These are phyloP conservation scores for Drosophila hydei DNA, from an alignment of 1,140 invertebrate genomes.

Conservation along the genomic window DNA sequence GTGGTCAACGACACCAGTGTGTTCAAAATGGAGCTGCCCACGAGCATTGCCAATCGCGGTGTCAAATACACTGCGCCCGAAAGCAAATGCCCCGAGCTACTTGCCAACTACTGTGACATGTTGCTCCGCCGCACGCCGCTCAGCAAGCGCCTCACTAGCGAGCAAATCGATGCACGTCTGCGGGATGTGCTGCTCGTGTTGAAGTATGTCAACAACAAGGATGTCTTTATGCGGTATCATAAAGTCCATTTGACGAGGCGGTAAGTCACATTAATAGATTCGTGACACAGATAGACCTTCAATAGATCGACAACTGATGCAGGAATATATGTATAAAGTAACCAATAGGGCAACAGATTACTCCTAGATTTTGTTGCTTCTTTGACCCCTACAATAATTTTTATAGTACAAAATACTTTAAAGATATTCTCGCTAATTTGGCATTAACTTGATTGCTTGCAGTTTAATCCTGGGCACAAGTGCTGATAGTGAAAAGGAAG, in stretches of 20 bases:
- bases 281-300: too few species aligned
- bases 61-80: slow-evolving; percentile 90
- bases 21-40: slow-evolving; percentile 90
- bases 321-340: too few species aligned
- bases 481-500: slow-evolving; percentile 99
- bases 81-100: slow-evolving; percentile 98
- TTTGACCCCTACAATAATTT: too few species aligned
- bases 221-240: slow-evolving; percentile 99
- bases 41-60: slow-evolving; percentile 86
- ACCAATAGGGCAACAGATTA: too few species aligned
- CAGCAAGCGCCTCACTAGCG: slow-evolving; percentile 97
- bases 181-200: slow-evolving; percentile 97
- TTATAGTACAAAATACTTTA: background rate
- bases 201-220: slow-evolving; percentile 99
- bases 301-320: too few species aligned
- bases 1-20: slow-evolving; percentile 99
- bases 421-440: background rate
- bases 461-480: slow-evolving; percentile 96
- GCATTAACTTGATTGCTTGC: background rate
- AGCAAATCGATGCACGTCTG: slow-evolving; percentile 97
- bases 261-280: slow-evolving; percentile 85
- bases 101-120: slow-evolving; percentile 99
- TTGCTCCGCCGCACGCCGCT: slow-evolving; percentile 97
- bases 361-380: too few species aligned
- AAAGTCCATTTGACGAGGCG: slow-evolving; percentile 98